These are phyloP conservation scores for Cheilosia grossa DNA, from an alignment of 2,888 invertebrate genomes.

Conservation along the genomic window DNA sequence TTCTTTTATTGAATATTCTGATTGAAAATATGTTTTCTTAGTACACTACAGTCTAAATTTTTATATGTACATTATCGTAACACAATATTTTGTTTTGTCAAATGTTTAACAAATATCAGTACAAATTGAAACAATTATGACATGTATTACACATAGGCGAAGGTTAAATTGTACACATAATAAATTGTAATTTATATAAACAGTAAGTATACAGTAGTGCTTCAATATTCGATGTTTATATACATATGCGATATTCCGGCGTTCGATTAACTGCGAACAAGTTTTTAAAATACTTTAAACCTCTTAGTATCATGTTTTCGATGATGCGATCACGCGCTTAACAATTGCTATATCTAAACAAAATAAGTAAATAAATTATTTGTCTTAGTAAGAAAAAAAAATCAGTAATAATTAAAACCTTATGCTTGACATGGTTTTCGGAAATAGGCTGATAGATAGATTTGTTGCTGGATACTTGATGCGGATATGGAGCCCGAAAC, in stretches of 20 bases:
- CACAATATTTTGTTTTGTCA: constrained; percentile 47
- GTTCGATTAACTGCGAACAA: constrained; percentile 46
- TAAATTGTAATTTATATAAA: constrained; percentile 32
- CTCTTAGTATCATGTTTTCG: constrained; percentile 9
- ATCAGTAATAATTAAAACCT: constrained; percentile 17
- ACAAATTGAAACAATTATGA: constrained; percentile 55
- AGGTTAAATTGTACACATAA: constrained; percentile 53
- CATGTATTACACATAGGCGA: constrained; percentile 54
- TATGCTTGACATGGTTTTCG: constrained; percentile 43
- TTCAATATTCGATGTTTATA: constrained; percentile 63
- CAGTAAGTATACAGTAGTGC: constrained; percentile 47
- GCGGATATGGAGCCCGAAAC: constrained; percentile 54
- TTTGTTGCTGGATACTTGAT: constrained; percentile 44
- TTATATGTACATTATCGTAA: constrained; percentile 52
- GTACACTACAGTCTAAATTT: constrained; percentile 50
- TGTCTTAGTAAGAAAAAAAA: not conserved
- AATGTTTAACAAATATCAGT: constrained; percentile 63
- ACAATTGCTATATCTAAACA: constrained; percentile 45
- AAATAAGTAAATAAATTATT: not conserved
- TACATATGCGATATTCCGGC: constrained; percentile 51
- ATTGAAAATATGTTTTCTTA: constrained; percentile 30
- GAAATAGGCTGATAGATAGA: constrained; percentile 33
- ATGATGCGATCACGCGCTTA: constrained; percentile 15
- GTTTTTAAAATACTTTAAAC: constrained; percentile 15
- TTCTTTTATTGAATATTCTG: constrained; percentile 40